Percentiles rank a stretch among this genome's conserved stretches.
Conservation (phyloP, 2,888 invertebrate species). For the Pseudococcus viburni region DNA sequence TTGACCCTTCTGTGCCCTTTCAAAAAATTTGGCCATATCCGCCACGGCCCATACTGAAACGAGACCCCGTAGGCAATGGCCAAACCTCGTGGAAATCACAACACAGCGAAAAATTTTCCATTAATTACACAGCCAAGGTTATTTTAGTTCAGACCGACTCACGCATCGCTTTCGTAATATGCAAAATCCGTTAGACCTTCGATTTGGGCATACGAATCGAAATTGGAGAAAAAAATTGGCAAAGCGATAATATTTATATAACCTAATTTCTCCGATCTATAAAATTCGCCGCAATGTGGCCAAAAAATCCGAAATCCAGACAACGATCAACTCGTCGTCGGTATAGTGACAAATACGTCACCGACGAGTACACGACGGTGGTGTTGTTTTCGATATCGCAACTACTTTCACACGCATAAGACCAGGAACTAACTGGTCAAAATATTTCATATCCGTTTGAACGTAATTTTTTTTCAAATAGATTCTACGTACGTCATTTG, state of each 20-base stretch:
- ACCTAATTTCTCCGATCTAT: neutral
- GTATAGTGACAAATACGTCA: neutral
- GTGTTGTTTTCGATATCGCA: neutral
- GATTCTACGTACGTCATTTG: slow-evolving; percentile 8
- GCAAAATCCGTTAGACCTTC: neutral
- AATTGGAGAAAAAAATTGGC: slow-evolving; percentile 6
- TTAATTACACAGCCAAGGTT: neutral
- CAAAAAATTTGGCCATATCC: no score
- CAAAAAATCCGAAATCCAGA: neutral
- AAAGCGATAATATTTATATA: slow-evolving; percentile 11
- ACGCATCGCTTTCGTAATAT: slow-evolving; percentile 1
- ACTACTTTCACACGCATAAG: slow-evolving; percentile 12
- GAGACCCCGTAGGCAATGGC: neutral
- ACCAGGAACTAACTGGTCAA: neutral
- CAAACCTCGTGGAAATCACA: neutral
- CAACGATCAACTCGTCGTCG: neutral
- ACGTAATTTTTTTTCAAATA: neutral
- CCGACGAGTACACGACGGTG: neutral
- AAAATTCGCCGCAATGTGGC: neutral
- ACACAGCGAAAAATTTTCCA: slow-evolving; percentile 1
- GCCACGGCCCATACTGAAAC: no score
- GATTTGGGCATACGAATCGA: neutral
- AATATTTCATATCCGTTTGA: slow-evolving; percentile 34
- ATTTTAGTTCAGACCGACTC: neutral
- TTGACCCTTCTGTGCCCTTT: no score